Base-by-base conservation (phyloP, 92 coral and sea anemone genomes). In the Siderastrea siderea region DNA sequence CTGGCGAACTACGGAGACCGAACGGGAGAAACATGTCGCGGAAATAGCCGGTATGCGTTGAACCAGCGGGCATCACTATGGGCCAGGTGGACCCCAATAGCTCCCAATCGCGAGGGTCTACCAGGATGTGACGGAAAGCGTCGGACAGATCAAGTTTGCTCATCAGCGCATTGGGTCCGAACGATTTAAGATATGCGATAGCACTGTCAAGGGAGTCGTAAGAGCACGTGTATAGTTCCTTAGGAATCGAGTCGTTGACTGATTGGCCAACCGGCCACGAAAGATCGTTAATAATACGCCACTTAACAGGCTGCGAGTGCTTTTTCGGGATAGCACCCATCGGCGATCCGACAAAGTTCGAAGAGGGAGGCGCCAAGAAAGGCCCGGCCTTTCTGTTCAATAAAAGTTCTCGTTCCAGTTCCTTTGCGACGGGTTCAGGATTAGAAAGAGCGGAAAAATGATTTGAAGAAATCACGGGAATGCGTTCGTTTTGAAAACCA, bases 311-410 rank as follows among this genome's bases (percentile, higher is more conserved):
- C 9, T 19, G n/a, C 58, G 76, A 85, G 83, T 68, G 83, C 84
- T 86, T 86, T 54, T 86, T 86, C 1, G 85, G 85, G 6, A 78
- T n/a, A 47, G 90, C 84, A 61, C 85, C 90, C 90, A 86, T 78
- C 52, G 80, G 85, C 12, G 90, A 86, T 19, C 90, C 84, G 85
- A 86, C 80, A 48, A 86, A 86, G 17, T 68, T 53, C 11, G 15
- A 9, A n/a, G 38, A 46, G 38, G 90, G 90, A 68, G 90, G 85
- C 6, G 13, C 15, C 14, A 71, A n/a, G 51, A 45, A 86, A 50
- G 90, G 85, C 72, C 80, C 85, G 53, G 38, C 53, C 80, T 79
- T 86, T 6, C 90, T 74, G n/a, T 43, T 57, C 16, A 79, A 67
- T 12, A 5, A 5, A 6, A 86, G 74, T 59, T 86, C 85, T 14